phyloP scores from a whole-genome alignment of 2,888 invertebrate species.

The Lagria hirta region DNA sequence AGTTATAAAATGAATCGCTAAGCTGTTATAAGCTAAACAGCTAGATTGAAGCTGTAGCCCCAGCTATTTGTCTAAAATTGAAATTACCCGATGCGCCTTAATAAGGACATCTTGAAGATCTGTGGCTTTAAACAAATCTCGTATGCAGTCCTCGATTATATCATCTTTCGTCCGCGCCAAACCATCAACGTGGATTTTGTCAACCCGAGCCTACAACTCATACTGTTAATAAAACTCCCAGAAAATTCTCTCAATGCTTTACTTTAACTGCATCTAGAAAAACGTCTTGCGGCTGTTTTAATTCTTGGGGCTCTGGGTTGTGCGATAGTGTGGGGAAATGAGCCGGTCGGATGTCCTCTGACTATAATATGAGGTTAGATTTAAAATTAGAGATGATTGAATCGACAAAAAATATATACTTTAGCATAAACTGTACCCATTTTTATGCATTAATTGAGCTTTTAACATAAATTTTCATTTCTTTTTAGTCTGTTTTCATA shows the following conservation, averaged over 20 bases:
- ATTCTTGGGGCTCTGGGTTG: slow-evolving; percentile 23
- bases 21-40: too few species aligned
- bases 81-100: slow-evolving; percentile 63
- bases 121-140: slow-evolving; percentile 78
- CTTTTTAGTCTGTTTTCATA: not conserved
- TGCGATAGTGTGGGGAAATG: slow-evolving; percentile 5
- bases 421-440: slow-evolving; percentile 56
- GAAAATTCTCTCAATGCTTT: too few species aligned
- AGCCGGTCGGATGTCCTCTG: slow-evolving; percentile 28
- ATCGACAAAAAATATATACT: slow-evolving; percentile 41
- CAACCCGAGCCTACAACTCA: slow-evolving; percentile 72
- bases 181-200: slow-evolving; percentile 83
- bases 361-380: slow-evolving; percentile 38
- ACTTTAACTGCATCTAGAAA: slow-evolving; percentile 60
- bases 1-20: too few species aligned
- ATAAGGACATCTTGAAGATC: slow-evolving; percentile 85
- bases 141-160: slow-evolving; percentile 75
- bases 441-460: slow-evolving; percentile 22
- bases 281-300: slow-evolving; percentile 49
- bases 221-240: too few species aligned
- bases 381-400: slow-evolving; percentile 26
- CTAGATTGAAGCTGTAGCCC: too few species aligned
- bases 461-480: slow-evolving; percentile 7
- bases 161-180: slow-evolving; percentile 86
- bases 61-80: too few species aligned